Base-by-base conservation (phyloP, 2,113 vertebrate genomes). In the Passer domesticus region DNA sequence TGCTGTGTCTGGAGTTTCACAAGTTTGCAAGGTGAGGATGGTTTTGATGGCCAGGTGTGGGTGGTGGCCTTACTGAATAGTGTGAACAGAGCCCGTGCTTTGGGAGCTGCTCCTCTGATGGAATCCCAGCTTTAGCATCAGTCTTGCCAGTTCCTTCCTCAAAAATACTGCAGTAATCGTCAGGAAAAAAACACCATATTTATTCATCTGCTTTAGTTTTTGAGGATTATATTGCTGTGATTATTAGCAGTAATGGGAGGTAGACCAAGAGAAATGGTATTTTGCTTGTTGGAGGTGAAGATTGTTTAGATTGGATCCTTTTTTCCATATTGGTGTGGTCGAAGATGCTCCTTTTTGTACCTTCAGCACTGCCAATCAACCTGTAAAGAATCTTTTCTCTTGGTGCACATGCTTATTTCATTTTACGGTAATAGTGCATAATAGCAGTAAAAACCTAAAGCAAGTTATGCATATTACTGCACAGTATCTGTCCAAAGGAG, bases 251-350 rank as follows among this genome's bases (percentile, higher is more conserved):
- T 58, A 41, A 24, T 10, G 33, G 37, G 11, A 33, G 22, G 31
- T 27, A 44, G 22, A 22, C 9, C 6, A 9, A 11, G 31, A 53
- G 27, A 46, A 67, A 30, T 0, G 2, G 2, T 3, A 0, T 13
- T 59, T 49, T 43, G 18, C 44, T 30, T 14, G 1, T 50, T 55
- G 24, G 12, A 60, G 11, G 6, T 16, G 5, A 53, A 58, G 20
- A 33, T 20, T 15, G 4, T 56, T 78, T 3, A 4, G 1, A 16
- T 13, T 35, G 33, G 46, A 39, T 83, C 18, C 5, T 17, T 16
- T 53, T 44, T 41, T 23, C 6, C 21, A 3, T 41, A 12, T 22
- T 53, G 9, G 5, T 58, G 15, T 53, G 5, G 13, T 68, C 1
- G 4, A 5, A 10, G 15, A 2, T 49, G 44, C 19, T 67, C 23